Evolutionary conservation across 1,140 invertebrate genomes (phyloP).

Genomic region (Zaprionus lachaisei): DNA sequence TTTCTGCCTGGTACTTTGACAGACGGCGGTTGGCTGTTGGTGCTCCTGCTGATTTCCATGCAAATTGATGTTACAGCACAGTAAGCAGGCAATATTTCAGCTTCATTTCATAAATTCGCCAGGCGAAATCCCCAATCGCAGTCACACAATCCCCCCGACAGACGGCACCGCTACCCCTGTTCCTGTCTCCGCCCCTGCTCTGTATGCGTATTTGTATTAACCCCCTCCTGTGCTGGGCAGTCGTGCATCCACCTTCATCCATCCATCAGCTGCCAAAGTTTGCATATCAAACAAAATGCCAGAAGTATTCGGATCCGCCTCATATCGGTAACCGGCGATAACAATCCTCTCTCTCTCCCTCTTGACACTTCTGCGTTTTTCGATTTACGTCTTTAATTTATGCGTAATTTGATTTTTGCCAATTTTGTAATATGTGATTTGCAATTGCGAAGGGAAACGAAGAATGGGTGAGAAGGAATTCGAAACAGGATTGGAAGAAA

Average conservation of each 20-base stretch:
- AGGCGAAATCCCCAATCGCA: conserved; percentile 50
- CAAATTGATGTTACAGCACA: conserved; percentile 81
- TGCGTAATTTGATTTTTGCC: conserved; percentile 43
- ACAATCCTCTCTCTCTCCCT: conserved; percentile 9
- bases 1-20: conserved; percentile 57
- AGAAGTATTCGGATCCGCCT: conserved; percentile 18
- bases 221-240: conserved; percentile 11
- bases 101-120: conserved; percentile 78
- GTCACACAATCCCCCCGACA: conserved; percentile 16
- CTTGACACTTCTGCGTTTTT: conserved; percentile 12
- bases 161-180: not conserved
- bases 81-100: conserved; percentile 80
- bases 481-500: not conserved
- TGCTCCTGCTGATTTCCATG: conserved; percentile 68
- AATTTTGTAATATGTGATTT: not conserved
- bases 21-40: conserved; percentile 39
- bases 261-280: conserved; percentile 56
- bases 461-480: not conserved
- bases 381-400: conserved; percentile 56
- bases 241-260: conserved; percentile 13
- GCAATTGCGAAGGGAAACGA: too few relatives aligned
- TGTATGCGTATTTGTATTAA: not conserved
- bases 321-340: conserved; percentile 22
- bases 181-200: not conserved
- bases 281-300: conserved; percentile 67